Percentiles rank a stretch among this genome's conserved stretches.
Evolutionary conservation across 2,888 invertebrate genomes (phyloP).

Genomic region (Corbicula japonica): DNA sequence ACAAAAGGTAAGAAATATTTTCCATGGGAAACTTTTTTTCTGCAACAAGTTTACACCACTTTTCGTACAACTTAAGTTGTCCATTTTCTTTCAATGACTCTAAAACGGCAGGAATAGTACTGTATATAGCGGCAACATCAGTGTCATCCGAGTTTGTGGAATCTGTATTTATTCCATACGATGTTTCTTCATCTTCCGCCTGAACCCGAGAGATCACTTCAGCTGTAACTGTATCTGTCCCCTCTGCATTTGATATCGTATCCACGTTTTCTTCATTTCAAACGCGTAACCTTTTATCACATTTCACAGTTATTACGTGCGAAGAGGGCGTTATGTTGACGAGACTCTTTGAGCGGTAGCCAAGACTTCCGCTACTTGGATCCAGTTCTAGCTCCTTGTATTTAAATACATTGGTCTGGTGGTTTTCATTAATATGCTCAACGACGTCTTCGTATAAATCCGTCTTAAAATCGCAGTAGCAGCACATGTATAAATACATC

Average conservation of each 20-base stretch:
- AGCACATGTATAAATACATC: too few species aligned
- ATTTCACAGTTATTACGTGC: background rate
- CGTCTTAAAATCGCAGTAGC: too few species aligned
- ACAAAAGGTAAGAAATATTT: conserved; percentile 12
- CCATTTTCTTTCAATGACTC: background rate
- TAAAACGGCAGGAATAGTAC: background rate
- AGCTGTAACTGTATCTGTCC: background rate
- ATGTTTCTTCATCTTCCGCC: too few species aligned
- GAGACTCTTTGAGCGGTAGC: background rate
- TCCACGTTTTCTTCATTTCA: background rate
- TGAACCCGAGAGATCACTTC: too few species aligned
- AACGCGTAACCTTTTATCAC: background rate
- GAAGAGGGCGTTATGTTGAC: background rate
- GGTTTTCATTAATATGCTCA: background rate
- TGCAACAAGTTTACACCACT: conserved; percentile 1
- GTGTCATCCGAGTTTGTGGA: background rate
- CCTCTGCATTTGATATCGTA: background rate
- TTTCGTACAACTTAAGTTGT: conserved; percentile 4
- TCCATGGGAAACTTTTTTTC: conserved; percentile 1
- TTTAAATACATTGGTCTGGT: background rate
- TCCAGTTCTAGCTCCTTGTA: background rate
- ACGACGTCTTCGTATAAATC: too few species aligned
- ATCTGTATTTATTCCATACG: background rate
- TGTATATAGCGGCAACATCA: background rate
- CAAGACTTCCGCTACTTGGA: background rate